Base-by-base conservation (phyloP, 2,888 invertebrate species). In the Xestia rhomboidea region DNA sequence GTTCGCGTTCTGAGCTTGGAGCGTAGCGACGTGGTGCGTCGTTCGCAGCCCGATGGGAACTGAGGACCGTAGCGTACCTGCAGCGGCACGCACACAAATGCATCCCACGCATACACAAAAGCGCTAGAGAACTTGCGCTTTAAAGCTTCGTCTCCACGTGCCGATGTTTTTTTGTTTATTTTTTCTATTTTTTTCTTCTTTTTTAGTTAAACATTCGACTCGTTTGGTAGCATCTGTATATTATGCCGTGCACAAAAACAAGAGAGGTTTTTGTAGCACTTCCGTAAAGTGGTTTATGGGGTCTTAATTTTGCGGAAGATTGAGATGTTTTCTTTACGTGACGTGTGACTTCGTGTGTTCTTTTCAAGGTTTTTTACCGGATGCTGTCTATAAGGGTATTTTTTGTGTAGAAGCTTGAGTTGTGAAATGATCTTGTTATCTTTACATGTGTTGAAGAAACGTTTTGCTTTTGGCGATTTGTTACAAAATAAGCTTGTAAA, bases 61-160 rank as follows among this genome's bases (percentile, higher is more conserved):
- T 96, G 94, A 90, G 92, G 90, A 91, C 90, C 89, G 90, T 89
- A 89, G 84, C 76, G 68, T 96, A 96, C 96, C 96, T 96, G 96
- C 96, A 96, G 91, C 93, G 95, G 79, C 92, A 95, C 95, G 92
- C 96, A 95, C 95, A 96, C 96, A 92, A 90, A 89, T 91, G 92
- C 93, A 93, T 88, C 77, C 76, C 93, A 91, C 94, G 92, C 93
- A 92, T 92, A 94, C 93, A 93, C 92, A 91, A 86, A 88, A 89
- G 87, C 84, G 75, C 82, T 86, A 91, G 92, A 91, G 92, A 92
- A 93, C 93, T 94, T 93, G 94, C 92, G 94, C 95, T 94, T 93
- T 94, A 93, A 94, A 94, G 94, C 94, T 90, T 88, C 87, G 90
- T 92, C 90, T 92, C 91, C 94, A 94, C 94, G 93, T 92, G 93